A percentile compares a stretch with the other conserved stretches of the same genome.
phyloP scores from a whole-genome alignment of 2,888 invertebrate species.

The Drosophila greeni region DNA sequence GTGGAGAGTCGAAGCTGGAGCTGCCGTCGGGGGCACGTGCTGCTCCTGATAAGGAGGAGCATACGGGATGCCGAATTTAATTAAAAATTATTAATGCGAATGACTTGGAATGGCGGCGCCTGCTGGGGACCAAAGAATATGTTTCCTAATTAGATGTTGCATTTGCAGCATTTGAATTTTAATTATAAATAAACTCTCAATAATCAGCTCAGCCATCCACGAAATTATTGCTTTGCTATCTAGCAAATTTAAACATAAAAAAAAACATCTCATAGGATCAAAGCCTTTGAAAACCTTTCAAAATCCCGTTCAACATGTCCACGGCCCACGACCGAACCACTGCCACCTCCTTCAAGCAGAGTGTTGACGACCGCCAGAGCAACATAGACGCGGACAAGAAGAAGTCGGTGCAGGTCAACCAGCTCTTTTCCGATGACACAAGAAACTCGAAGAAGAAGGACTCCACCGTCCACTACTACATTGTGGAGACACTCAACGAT shows the following conservation, averaged over 20 bases:
- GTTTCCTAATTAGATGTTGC: neutral
- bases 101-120: neutral
- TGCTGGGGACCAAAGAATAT: neutral
- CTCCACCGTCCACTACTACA: conserved; percentile 33
- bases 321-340: neutral
- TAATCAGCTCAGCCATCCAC: neutral
- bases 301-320: conserved; percentile 6
- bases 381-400: conserved; percentile 32
- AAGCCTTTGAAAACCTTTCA: neutral
- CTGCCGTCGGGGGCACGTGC: conserved; percentile 25
- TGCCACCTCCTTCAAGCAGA: conserved; percentile 5
- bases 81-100: conserved; percentile 43
- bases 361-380: neutral
- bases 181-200: neutral
- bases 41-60: conserved; percentile 28
- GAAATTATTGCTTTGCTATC: neutral
- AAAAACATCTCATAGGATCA: neutral
- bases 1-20: neutral
- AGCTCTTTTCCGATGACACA: accelerated
- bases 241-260: neutral
- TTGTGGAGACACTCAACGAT: conserved; percentile 33
- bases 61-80: conserved; percentile 26
- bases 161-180: neutral
- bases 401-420: conserved; percentile 46
- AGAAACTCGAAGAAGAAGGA: conserved; percentile 28